These are phyloP conservation scores for Trematomus loennbergii DNA, from an alignment of 2,113 vertebrate species.

Conservation along the genomic window DNA sequence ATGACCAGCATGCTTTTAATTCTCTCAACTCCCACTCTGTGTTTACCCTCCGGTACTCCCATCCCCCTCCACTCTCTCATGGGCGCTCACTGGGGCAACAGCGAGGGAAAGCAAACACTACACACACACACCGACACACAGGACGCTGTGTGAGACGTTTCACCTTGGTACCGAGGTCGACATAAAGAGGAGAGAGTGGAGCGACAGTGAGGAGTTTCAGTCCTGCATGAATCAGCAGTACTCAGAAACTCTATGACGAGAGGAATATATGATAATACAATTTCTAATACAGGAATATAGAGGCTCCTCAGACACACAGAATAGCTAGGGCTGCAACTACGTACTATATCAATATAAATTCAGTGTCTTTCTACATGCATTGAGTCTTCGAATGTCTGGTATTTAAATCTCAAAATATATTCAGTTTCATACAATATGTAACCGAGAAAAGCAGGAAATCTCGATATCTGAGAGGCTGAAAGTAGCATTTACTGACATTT, in stretches of 20 bases:
- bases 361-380: no score
- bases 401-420: no score
- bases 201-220: conserved; percentile 16
- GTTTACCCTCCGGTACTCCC: conserved; percentile 48
- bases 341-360: no score
- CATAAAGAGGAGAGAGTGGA: conserved; percentile 13
- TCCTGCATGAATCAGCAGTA: conserved; percentile 57
- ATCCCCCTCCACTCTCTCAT: conserved; percentile 50
- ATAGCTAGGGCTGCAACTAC: no score
- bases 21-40: conserved; percentile 41
- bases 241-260: neutral
- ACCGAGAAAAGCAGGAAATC: no score
- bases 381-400: no score
- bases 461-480: no score
- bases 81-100: conserved; percentile 67
- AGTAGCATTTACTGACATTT: no score
- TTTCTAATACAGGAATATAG: neutral
- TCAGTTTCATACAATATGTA: no score
- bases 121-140: conserved; percentile 42
- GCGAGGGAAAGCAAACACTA: conserved; percentile 64
- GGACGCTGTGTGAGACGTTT: conserved; percentile 53
- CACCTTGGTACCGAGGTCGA: conserved; percentile 71
- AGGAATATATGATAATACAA: neutral
- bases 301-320: neutral
- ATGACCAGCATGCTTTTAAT: conserved; percentile 27